A percentile compares a stretch with the other conserved stretches of the same genome.
Evolutionary conservation across 2,113 vertebrate genomes (phyloP).

Genomic region (Scophthalmus maximus): DNA sequence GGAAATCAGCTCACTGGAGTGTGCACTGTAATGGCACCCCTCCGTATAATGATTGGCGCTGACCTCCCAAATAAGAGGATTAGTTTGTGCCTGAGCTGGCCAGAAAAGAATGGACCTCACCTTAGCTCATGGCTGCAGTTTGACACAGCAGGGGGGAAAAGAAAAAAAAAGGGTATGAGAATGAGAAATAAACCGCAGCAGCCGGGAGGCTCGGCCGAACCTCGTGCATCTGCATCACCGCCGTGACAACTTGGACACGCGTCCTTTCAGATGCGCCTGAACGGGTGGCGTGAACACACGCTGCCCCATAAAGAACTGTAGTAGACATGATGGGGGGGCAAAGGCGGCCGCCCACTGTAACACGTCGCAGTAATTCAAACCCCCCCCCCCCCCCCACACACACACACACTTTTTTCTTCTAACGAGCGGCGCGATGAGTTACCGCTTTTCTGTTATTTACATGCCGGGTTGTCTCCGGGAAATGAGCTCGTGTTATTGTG

Average conservation of each 20-base stretch:
- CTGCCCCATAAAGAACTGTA: conserved; percentile 34
- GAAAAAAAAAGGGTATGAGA: conserved; percentile 23
- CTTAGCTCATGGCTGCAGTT: conserved; percentile 61
- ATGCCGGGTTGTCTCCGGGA: conserved; percentile 50
- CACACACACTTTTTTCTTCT: not conserved
- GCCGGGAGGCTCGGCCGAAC: conserved; percentile 43
- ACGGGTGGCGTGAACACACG: conserved; percentile 45
- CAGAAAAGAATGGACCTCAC: conserved; percentile 79
- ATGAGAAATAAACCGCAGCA: conserved; percentile 55
- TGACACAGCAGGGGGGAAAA: conserved; percentile 73
- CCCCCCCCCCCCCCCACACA: not conserved
- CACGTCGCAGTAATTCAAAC: conserved; percentile 51
- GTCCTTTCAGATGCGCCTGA: conserved; percentile 47
- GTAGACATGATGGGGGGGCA: conserved; percentile 63
- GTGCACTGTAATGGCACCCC: conserved; percentile 77
- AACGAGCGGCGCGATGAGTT: conserved; percentile 40
- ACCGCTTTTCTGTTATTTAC: conserved; percentile 59
- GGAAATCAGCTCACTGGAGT: conserved; percentile 75
- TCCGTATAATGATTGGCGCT: conserved; percentile 81
- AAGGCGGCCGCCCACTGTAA: conserved; percentile 52
- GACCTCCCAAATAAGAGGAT: conserved; percentile 84
- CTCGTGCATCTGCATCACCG: conserved; percentile 64
- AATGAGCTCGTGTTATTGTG: conserved; percentile 72
- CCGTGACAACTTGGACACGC: conserved; percentile 73
- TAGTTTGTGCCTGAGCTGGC: conserved; percentile 76